These are phyloP conservation scores for Clarias laeviceps DNA, from an alignment of 2,797 vertebrate species.

Conservation along the genomic window DNA sequence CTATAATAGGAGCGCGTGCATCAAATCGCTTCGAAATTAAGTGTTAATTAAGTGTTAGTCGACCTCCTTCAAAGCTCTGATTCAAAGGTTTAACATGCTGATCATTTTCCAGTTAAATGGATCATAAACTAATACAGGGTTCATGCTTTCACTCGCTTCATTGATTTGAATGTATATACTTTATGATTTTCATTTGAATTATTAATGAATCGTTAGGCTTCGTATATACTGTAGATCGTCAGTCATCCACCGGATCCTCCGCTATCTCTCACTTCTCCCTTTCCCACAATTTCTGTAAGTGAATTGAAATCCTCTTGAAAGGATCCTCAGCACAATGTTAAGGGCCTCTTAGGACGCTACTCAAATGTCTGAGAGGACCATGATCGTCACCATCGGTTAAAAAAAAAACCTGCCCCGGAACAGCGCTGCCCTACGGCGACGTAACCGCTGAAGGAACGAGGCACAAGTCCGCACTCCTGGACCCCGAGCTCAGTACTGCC, in stretches of 20 bases:
- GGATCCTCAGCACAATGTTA: conserved; percentile 62
- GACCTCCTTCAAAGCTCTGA: neutral
- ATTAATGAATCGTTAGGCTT: neutral
- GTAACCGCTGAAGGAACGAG: neutral
- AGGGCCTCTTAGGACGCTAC: conserved; percentile 71
- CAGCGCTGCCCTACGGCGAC: conserved; percentile 21
- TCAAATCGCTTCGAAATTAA: neutral
- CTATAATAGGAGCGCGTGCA: neutral
- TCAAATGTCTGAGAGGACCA: conserved; percentile 70
- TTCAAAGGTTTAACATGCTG: no score
- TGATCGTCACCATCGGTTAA: conserved; percentile 64
- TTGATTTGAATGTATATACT: neutral
- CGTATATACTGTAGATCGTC: neutral
- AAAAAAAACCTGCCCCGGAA: conserved; percentile 62
- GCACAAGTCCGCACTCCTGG: neutral
- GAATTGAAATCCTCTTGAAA: conserved; percentile 66
- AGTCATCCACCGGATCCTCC: conserved; percentile 36
- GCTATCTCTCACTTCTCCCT: conserved; percentile 22
- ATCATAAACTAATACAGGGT: neutral
- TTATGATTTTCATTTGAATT: neutral
- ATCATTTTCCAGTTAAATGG: neutral
- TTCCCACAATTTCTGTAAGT: conserved; percentile 50
- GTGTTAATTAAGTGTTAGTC: neutral
- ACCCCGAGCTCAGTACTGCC: conserved; percentile 20
- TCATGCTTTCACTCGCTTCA: neutral